phyloP scores from a whole-genome alignment of 1,140 invertebrate genomes.

The Chlorops oryzae region DNA sequence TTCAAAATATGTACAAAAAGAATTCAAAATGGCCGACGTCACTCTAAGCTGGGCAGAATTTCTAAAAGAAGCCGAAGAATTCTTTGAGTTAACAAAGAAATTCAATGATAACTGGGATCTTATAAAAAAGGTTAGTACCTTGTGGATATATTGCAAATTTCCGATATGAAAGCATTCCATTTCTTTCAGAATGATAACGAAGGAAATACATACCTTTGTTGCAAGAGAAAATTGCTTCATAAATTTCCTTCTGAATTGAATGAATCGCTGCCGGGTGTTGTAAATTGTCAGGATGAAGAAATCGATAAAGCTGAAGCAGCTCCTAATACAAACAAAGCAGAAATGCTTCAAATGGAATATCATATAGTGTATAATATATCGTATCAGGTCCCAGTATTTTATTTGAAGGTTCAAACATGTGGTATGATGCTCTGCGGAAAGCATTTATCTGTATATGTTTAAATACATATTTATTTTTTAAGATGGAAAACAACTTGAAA shows the following conservation, averaged over 20 bases:
- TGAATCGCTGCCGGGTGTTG: no score
- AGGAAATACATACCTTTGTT: slow-evolving; percentile 31
- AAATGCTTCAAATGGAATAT: slow-evolving; percentile 44
- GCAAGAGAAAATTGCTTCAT: slow-evolving; percentile 27
- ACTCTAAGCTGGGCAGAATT: slow-evolving; percentile 35
- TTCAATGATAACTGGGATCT: slow-evolving; percentile 35
- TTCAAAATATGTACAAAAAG: not conserved
- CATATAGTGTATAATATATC: slow-evolving; percentile 48
- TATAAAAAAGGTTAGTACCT: slow-evolving; percentile 26
- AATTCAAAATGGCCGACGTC: slow-evolving; percentile 15
- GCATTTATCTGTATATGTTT: slow-evolving; percentile 10
- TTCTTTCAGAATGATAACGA: slow-evolving; percentile 23
- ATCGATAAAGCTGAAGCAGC: not conserved
- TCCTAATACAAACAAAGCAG: slow-evolving; percentile 2
- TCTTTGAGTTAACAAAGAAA: slow-evolving; percentile 30
- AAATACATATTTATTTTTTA: not conserved
- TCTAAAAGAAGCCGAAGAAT: slow-evolving; percentile 25
- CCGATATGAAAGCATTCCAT: slow-evolving; percentile 1
- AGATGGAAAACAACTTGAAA: slow-evolving; percentile 41
- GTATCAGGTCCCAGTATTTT: slow-evolving; percentile 48
- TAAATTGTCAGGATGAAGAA: slow-evolving; percentile 8
- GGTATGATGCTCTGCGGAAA: slow-evolving; percentile 24
- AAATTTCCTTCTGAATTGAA: not conserved
- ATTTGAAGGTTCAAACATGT: slow-evolving; percentile 44
- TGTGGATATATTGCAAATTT: no score